Evolutionary conservation across 2,113 vertebrate species (phyloP), one percentile per base, ranked within the genome.

Genomic region (Oncorhynchus nerka): DNA sequence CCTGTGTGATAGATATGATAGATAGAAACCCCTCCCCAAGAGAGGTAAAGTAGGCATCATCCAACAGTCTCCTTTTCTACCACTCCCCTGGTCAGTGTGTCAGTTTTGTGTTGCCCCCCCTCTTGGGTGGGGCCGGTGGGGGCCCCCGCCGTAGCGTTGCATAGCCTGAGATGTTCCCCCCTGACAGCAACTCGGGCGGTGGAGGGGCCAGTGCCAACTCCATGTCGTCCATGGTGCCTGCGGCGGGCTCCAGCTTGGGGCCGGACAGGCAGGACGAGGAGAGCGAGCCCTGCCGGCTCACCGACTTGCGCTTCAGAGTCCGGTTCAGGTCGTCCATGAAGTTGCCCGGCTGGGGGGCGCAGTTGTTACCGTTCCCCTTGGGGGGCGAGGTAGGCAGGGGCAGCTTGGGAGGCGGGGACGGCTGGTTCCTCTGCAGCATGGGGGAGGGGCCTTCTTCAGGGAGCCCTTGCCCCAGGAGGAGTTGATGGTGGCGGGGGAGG

Each of bases 251-350:
- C 3, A 90, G 73, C 78, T 95, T 92, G 80, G 51, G 1, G 39
- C 81, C 81, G 0, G 94, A 92, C 77, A 92, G 48, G 3, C 95
- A 93, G 0, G 95, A 84, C 0, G 95, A 95, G 26, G 93, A 94
- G 0, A 96, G 90, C 0, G 96, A 96, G 82, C 96, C 93, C 0
- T 97, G 97, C 68, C 95, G 94, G 1, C 95, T 97, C 87, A 97
- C 94, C 69, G 98, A 99, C 89, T 99, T 34, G 72, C 97, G 93
- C 74, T 96, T 97, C 85, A 99, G 93, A 6, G 97, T 99, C 94
- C 95, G 93, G 91, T 96, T 93, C 78, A 99, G 96, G 87, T 99
- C 98, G 0, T 96, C 96, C 85, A 99, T 86, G 90, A 99, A 99
- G 7, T 96, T 97, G 1, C 96, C 89, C 97, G 97, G 76, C 96